Evolutionary conservation across 2,113 vertebrate genomes (phyloP), one percentile per base, ranked within the genome.

Genomic region (Crocuta crocuta): DNA sequence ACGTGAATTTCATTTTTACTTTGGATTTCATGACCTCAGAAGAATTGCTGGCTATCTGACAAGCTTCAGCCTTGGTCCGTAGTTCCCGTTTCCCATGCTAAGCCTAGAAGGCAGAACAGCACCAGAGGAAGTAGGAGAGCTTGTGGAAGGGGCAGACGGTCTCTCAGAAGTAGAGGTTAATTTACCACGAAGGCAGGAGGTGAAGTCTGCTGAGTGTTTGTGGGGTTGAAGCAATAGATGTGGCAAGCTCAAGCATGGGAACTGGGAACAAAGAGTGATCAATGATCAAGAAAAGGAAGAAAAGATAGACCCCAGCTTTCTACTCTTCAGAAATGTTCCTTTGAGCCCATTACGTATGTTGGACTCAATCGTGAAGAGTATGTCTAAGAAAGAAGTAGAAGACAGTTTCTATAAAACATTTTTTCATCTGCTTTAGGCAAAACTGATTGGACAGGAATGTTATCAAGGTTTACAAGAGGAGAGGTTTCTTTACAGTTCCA

Each of bases 11-110:
- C 66, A 48, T 93, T 73, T 66, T 86, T 95, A 55, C 26, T 66
- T 84, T 83, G 58, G 82, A 58, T 93, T 90, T 88, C 94, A 31
- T 65, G 50, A 43, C 61, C 53, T 95, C 31, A 70, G 48, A 96
- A 84, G 71, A 94, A 28, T 89, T 85, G 8, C 76, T 78, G 48
- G 13, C 48, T 80, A 45, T 91, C 24, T 96, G 66, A 78, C 33
- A 82, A 61, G 70, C 66, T 58, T 48, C 63, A 35, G 10, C 39
- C 48, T 66, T 24, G 5, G 23, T 50, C 39, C 28, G 39, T 66
- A 90, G 35, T 70, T 50, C 15, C 66, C 68, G 55, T 85, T 82
- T 21, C 5, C 33, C 31, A 19, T 28, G 17, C 23, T 43, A 68
- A 84, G 39, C 79, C 39, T 24, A 28, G 48, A 48, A 28, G 35